A percentile compares a stretch with the other conserved stretches of the same genome.
Evolutionary conservation across 2,113 vertebrate species (phyloP).

Genomic region (Spilogale gracilis): DNA sequence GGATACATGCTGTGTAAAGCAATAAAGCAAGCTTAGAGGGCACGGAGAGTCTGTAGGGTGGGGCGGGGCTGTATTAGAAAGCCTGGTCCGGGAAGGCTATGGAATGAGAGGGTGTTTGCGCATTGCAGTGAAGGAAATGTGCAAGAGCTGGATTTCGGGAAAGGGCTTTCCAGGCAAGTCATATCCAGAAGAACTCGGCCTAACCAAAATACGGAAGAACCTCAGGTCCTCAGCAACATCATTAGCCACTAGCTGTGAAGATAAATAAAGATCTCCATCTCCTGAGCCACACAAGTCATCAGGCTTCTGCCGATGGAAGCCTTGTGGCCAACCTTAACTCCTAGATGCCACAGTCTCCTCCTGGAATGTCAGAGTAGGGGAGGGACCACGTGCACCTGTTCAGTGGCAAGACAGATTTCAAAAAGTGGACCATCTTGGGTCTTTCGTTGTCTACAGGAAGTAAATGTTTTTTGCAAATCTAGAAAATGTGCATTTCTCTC

Average conservation of each 20-base stretch:
- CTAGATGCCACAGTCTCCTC: not conserved
- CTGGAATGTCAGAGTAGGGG: not conserved
- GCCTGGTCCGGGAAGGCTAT: not conserved
- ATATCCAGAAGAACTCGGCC: not conserved
- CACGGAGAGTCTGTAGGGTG: not conserved
- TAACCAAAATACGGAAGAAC: not conserved
- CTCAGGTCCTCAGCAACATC: not conserved
- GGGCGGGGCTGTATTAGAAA: not conserved
- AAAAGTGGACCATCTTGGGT: not conserved
- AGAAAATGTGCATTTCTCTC: not conserved
- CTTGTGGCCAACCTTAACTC: no score
- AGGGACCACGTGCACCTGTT: not conserved
- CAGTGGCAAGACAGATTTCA: not conserved
- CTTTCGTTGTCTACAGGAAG: not conserved
- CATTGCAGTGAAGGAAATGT: not conserved
- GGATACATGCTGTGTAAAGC: not conserved
- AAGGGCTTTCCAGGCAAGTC: not conserved
- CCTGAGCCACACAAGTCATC: not conserved
- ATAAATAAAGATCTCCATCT: not conserved
- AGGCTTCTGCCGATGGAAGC: not conserved
- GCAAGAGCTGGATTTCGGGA: not conserved
- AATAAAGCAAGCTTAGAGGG: not conserved
- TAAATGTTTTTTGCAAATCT: slow-evolving; percentile 4
- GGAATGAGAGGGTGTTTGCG: not conserved
- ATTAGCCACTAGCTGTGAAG: not conserved